Evolutionary conservation across 2,888 invertebrate genomes (phyloP).

Genomic region (Eupelmus urozonus): DNA sequence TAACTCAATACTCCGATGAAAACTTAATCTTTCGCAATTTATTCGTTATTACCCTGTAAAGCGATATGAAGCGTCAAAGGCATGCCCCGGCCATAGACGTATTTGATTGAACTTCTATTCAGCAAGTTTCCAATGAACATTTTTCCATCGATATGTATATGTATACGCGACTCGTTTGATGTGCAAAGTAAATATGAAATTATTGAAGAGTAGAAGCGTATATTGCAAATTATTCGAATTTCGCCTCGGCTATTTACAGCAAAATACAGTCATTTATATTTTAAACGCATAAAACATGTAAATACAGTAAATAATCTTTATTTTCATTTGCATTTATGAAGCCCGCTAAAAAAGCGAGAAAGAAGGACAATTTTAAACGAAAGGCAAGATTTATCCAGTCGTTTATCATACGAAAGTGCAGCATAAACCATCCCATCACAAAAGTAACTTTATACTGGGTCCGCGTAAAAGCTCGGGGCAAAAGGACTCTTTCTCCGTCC

Average conservation of each 20-base stretch:
- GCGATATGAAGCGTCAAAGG: background rate
- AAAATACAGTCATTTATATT: too few species aligned
- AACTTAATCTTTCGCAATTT: slow-evolving; percentile 7
- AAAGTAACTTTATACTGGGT: background rate
- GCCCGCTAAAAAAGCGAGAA: too few species aligned
- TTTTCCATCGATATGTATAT: background rate
- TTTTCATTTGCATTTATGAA: too few species aligned
- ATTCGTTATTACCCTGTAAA: slow-evolving; percentile 9
- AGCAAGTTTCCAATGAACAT: background rate
- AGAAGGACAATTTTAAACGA: too few species aligned
- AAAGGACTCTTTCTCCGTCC: background rate
- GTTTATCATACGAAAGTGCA: background rate
- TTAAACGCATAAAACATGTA: too few species aligned
- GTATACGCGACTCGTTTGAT: too few species aligned
- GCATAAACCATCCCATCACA: background rate
- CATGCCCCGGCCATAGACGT: background rate
- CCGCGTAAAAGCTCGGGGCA: background rate
- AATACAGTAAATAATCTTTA: too few species aligned
- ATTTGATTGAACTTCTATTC: background rate
- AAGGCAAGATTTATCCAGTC: background rate
- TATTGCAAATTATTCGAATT: too few species aligned
- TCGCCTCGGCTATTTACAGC: too few species aligned
- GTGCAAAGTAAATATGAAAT: too few species aligned
- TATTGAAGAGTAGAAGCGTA: background rate
- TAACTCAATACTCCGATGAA: slow-evolving; percentile 5